Evolutionary conservation across 2,113 vertebrate species (phyloP).

Genomic region (Cyanoderma ruficeps): DNA sequence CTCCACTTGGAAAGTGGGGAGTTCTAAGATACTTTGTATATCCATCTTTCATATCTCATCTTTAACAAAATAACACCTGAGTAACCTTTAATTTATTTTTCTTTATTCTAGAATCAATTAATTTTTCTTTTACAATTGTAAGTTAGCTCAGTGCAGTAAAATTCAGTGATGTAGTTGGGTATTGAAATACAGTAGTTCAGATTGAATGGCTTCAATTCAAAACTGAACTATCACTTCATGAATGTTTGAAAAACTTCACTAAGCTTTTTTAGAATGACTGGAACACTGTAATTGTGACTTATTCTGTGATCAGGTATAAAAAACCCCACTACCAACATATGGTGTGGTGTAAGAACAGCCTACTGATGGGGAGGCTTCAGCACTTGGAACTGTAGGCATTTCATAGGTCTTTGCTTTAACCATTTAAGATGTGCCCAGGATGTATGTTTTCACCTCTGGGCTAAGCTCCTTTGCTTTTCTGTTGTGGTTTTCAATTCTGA

Average conservation of each 20-base stretch:
- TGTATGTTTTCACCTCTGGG: not conserved
- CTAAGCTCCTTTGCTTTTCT: not conserved
- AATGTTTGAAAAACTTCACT: not conserved
- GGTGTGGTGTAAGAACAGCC: not conserved
- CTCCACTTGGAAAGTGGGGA: not conserved
- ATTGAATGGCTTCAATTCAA: not conserved
- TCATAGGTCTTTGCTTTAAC: not conserved
- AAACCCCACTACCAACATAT: fast-evolving
- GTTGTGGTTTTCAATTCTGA: not conserved
- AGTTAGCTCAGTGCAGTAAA: not conserved
- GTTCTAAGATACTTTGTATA: not conserved
- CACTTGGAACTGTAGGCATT: not conserved
- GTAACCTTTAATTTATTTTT: not conserved
- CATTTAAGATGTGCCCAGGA: not conserved
- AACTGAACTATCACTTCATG: not conserved
- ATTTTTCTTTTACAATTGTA: not conserved
- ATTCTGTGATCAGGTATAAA: not conserved
- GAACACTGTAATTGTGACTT: not conserved
- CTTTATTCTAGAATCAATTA: not conserved
- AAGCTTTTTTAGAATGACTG: not conserved
- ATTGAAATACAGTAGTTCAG: not conserved
- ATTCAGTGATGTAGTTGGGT: not conserved
- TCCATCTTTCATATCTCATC: not conserved
- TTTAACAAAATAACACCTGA: not conserved
- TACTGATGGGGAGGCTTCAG: not conserved